phyloP scores from a whole-genome alignment of 1,140 invertebrate species.

The Drosophila ananassae region DNA sequence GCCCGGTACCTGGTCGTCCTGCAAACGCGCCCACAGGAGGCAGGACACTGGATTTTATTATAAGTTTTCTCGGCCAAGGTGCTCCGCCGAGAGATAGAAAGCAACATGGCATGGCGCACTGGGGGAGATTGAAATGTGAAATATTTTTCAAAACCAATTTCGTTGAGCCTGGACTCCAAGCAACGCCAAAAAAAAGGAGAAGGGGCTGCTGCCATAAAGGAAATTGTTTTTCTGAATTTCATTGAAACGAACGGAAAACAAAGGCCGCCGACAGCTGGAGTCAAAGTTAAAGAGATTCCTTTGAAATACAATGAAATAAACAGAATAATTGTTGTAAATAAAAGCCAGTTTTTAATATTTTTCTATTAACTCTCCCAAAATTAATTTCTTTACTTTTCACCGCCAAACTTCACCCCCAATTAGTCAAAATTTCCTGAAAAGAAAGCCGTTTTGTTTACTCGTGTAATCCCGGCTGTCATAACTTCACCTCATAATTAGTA shows the following conservation, averaged over 20 bases:
- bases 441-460: constrained; percentile 38
- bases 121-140: constrained; percentile 78
- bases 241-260: constrained; percentile 57
- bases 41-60: constrained; percentile 69
- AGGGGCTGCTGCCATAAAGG: constrained; percentile 53
- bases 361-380: not conserved
- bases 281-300: constrained; percentile 40
- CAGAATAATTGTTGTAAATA: constrained; percentile 32
- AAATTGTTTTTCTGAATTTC: constrained; percentile 80
- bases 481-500: constrained; percentile 69
- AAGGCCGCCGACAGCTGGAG: constrained; percentile 24
- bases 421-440: constrained; percentile 21
- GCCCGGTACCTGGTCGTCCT: not conserved
- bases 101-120: constrained; percentile 7
- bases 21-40: constrained; percentile 25
- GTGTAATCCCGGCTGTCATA: constrained; percentile 58
- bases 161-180: constrained; percentile 56
- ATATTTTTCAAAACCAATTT: constrained; percentile 82
- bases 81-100: constrained; percentile 21
- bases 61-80: constrained; percentile 62
- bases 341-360: not conserved
- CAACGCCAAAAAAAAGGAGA: constrained; percentile 11
- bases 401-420: not conserved
- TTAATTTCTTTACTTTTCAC: not conserved
- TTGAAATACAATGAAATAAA: constrained; percentile 34